These are phyloP conservation scores for Himalopsyche tibetana DNA, from an alignment of 2,888 invertebrate genomes.

Conservation along the genomic window DNA sequence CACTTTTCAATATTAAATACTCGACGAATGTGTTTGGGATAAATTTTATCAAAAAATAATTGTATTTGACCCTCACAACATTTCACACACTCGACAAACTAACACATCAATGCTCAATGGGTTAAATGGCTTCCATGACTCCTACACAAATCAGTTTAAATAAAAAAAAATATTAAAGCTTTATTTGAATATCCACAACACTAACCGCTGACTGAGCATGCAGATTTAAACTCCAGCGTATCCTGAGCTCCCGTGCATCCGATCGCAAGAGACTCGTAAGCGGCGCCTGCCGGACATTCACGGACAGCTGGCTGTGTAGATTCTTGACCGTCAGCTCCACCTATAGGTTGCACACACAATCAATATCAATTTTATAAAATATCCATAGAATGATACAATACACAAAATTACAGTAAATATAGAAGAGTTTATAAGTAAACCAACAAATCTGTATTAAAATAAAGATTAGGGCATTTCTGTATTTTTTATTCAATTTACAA, in stretches of 20 bases:
- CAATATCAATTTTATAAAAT: background rate
- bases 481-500: no score
- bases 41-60: no score
- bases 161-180: no score
- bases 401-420: no score
- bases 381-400: no score
- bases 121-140: background rate
- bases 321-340: slow-evolving; percentile 67
- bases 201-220: slow-evolving; percentile 77
- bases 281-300: slow-evolving; percentile 75
- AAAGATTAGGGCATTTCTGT: no score
- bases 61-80: background rate
- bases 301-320: slow-evolving; percentile 67
- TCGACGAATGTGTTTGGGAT: no score
- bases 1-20: no score
- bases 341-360: background rate
- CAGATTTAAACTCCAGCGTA: slow-evolving; percentile 79
- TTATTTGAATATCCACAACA: slow-evolving; percentile 45
- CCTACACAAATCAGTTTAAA: no score
- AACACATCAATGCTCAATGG: background rate
- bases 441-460: background rate
- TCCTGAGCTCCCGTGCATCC: slow-evolving; percentile 79
- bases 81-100: background rate
- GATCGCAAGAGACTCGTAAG: slow-evolving; percentile 78
- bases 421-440: no score